Base-by-base conservation (phyloP, 2,113 vertebrate genomes). In the Lepus timidus region DNA sequence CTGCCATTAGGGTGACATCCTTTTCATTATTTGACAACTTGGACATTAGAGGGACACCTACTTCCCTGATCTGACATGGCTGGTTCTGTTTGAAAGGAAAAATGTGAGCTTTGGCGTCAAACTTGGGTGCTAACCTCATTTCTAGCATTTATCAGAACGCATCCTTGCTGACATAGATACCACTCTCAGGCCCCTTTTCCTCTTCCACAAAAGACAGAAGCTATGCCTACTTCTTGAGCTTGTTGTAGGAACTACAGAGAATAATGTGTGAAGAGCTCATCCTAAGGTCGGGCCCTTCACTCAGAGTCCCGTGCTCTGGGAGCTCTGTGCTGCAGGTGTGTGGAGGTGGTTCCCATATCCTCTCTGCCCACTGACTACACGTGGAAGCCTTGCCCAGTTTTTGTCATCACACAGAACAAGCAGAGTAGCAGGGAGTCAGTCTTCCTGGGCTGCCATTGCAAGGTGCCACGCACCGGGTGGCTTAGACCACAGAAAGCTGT, bases 321-420 rank as follows among this genome's bases (percentile, higher is more conserved):
- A 36, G 75, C 6, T 6, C 33, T 36, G n/a, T 3, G 25, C 61
- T 71, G 39, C 31, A 17, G 44, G 51, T 25, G 4, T 1, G 2
- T 17, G 70, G 25, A 4, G 19, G 12, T 0, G 1, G n/a, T 2
- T 1, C 7, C 85, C 39, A 0, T 1, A 0, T 9, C 11, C 4
- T 4, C 10, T 52, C 51, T 82, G n/a, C 29, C 52, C 58, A 9
- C 71, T 52, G 74, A 23, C 16, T 17, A 44, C 31, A 67, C 7
- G 31, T 22, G 90, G 33, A 67, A 89, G n/a, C 55, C 10, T 39
- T 44, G 11, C 52, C 51, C 23, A 4, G 64, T 94, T 94, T 92
- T 27, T 31, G 74, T 62, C 61, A 73, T 39, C n/a, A 20, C 31
- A 4, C 17, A 33, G 70, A 13, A 22, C 12, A 31, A 68, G 83